These are phyloP conservation scores for Athalia cordata DNA, from an alignment of 2,888 invertebrate genomes.

Conservation along the genomic window DNA sequence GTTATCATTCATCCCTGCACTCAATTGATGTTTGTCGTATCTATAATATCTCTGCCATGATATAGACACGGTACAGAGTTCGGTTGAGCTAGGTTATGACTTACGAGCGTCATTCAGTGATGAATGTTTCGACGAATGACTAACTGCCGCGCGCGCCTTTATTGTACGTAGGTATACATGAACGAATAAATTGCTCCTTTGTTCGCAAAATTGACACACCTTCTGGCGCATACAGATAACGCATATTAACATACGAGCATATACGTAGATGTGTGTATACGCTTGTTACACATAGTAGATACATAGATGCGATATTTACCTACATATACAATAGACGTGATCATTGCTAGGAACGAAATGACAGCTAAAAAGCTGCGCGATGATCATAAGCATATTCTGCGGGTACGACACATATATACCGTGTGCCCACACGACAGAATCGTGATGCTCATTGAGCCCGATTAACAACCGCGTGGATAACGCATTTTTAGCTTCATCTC, in stretches of 20 bases:
- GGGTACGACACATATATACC: neutral
- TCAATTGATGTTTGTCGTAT: neutral
- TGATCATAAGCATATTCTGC: neutral
- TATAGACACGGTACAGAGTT: neutral
- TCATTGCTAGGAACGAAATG: neutral
- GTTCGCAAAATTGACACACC: conserved; percentile 38
- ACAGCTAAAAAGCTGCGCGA: conserved; percentile 17
- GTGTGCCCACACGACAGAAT: conserved; percentile 15
- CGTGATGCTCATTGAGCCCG: conserved; percentile 12
- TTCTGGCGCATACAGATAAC: conserved; percentile 1
- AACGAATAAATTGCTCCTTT: conserved; percentile 15
- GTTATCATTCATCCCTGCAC: neutral
- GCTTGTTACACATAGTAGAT: neutral
- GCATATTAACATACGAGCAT: neutral
- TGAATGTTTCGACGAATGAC: conserved; percentile 4
- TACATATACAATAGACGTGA: neutral
- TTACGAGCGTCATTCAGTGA: conserved; percentile 21
- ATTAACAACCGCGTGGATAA: conserved; percentile 19
- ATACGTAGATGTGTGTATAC: neutral
- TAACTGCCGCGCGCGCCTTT: neutral
- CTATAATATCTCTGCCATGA: too few relatives aligned
- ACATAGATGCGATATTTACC: neutral
- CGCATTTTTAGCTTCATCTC: neutral
- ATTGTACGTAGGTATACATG: neutral
- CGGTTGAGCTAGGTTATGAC: conserved; percentile 27